phyloP scores from a whole-genome alignment of 2,797 vertebrate genomes.

The Remorina albescens region DNA sequence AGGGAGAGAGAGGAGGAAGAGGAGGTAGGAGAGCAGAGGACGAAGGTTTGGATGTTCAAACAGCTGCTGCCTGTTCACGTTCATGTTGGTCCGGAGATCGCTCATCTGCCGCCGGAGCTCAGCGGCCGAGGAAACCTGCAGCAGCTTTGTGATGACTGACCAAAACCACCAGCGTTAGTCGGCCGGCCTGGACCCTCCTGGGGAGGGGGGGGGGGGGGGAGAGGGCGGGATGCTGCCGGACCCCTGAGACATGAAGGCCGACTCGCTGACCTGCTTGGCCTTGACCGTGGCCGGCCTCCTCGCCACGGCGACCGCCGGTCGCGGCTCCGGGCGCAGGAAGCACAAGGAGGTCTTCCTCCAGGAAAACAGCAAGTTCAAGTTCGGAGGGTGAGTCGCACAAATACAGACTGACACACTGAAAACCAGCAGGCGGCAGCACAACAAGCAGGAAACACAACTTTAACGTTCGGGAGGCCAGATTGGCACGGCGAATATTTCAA shows the following conservation, averaged over 20 bases:
- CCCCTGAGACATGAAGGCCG: conserved; percentile 79
- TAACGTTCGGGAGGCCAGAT: too few relatives aligned
- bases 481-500: too few relatives aligned
- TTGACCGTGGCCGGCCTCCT: conserved; percentile 81
- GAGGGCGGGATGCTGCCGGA: conserved; percentile 41
- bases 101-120: conserved; percentile 18
- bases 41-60: conserved; percentile 17
- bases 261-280: conserved; percentile 80
- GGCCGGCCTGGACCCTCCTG: not conserved
- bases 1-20: conserved; percentile 11
- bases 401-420: not conserved
- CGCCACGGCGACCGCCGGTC: conserved; percentile 66
- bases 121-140: conserved; percentile 16
- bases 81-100: not conserved
- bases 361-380: conserved; percentile 84
- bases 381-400: conserved; percentile 78
- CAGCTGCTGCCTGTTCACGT: not conserved
- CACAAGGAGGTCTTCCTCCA: conserved; percentile 84
- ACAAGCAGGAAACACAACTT: too few relatives aligned
- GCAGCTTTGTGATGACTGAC: conserved; percentile 42
- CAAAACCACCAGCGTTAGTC: conserved; percentile 22
- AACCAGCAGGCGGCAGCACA: not conserved
- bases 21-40: conserved; percentile 17
- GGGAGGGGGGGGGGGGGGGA: conserved; percentile 25
- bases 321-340: conserved; percentile 78